Evolutionary conservation across 2,113 vertebrate species (phyloP).

Genomic region (Sinocyclocheilus maitianheensis): DNA sequence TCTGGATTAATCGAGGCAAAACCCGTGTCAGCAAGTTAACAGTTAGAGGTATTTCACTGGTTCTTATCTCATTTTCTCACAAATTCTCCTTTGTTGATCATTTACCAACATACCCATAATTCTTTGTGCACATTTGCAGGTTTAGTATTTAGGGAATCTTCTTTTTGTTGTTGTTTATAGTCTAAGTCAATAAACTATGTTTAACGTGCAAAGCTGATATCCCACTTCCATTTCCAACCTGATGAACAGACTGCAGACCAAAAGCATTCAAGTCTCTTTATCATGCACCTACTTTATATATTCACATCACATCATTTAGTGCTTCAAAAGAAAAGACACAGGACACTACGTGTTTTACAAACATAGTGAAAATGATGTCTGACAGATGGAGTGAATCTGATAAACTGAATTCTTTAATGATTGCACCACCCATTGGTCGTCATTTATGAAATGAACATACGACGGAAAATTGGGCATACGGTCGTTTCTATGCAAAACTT

Average conservation of each 20-base stretch:
- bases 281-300: background rate
- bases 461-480: too few species aligned
- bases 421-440: background rate
- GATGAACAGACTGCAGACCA: constrained; percentile 18
- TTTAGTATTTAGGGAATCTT: background rate
- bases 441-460: too few species aligned
- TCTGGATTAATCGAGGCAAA: constrained; percentile 40
- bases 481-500: too few species aligned
- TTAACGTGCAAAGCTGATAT: constrained; percentile 32
- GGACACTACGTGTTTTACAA: background rate
- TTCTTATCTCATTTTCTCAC: background rate
- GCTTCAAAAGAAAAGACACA: background rate
- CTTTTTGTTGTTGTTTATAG: background rate
- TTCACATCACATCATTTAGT: background rate
- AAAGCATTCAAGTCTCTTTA: constrained; percentile 14
- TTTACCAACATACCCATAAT: background rate
- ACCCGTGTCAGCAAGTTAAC: constrained; percentile 35
- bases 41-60: background rate
- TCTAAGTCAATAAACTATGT: background rate
- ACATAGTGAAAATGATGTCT: background rate
- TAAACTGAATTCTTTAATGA: constrained; percentile 6
- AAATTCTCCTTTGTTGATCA: background rate
- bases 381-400: background rate
- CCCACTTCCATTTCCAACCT: constrained; percentile 24
- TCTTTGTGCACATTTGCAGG: background rate